phyloP scores from a whole-genome alignment of 2,113 vertebrate genomes.

The Mionectes macconnelli region DNA sequence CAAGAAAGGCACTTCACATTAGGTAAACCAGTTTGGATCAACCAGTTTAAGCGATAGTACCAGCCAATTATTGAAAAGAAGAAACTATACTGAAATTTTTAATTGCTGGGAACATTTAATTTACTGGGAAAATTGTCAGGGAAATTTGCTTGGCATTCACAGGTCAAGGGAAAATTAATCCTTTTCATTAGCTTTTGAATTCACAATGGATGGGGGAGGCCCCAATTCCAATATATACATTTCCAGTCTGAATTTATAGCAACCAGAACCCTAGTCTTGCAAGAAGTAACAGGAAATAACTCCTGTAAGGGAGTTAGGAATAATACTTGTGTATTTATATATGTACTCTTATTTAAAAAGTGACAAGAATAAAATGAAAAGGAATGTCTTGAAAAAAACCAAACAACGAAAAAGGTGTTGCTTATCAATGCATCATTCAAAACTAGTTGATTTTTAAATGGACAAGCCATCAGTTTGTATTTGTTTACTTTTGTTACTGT shows the following conservation, averaged over 20 bases:
- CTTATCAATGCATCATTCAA: background rate
- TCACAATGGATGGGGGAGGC: background rate
- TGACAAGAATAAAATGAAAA: background rate
- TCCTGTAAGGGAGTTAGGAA: background rate
- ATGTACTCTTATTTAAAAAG: background rate
- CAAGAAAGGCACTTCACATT: background rate
- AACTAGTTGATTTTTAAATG: background rate
- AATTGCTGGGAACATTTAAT: background rate
- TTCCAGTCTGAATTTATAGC: background rate
- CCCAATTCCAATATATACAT: fast-evolving
- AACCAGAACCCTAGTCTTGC: background rate
- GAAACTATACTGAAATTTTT: background rate
- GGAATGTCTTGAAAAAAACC: background rate
- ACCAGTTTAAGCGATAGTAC: background rate
- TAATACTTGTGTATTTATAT: background rate
- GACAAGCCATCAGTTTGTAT: background rate
- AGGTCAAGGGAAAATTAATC: background rate
- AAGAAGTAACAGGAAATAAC: background rate
- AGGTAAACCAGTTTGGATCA: background rate
- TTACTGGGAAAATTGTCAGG: background rate
- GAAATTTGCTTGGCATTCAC: background rate
- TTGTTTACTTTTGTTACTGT: background rate
- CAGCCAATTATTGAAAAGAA: background rate
- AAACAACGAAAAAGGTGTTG: background rate
- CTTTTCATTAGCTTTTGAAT: background rate